A percentile compares a stretch with the other conserved stretches of the same genome.
Conservation (phyloP, 2,113 vertebrate genomes). For the Dryoscopus gambensis region DNA sequence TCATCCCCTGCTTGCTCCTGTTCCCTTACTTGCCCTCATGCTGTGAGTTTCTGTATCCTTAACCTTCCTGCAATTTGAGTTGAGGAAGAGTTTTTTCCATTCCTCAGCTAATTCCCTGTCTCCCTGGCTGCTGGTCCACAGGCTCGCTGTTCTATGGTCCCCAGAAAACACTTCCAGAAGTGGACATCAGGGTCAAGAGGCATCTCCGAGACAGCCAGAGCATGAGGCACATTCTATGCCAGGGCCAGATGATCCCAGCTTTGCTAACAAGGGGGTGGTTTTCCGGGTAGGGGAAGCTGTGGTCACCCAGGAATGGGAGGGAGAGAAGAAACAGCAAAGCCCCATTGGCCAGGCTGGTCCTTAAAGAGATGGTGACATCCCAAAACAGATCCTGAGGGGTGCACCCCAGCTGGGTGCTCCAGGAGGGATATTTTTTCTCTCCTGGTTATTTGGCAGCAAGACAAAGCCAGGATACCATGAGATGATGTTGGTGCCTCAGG, state of each 20-base stretch:
- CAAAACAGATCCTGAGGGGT: background rate
- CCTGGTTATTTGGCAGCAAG: background rate
- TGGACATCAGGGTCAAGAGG: background rate
- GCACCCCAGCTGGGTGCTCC: background rate
- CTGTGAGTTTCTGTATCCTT: background rate
- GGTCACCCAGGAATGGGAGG: background rate
- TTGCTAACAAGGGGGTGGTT: background rate
- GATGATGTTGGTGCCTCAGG: background rate
- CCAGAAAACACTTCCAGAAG: background rate
- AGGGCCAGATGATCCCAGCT: background rate
- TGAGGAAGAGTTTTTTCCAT: background rate
- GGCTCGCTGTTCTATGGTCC: rapidly evolving
- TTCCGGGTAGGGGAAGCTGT: background rate
- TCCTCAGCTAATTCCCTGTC: background rate
- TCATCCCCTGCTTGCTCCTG: too few relatives aligned
- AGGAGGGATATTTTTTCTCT: background rate
- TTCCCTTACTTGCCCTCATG: background rate
- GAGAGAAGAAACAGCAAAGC: background rate
- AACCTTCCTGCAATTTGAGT: background rate
- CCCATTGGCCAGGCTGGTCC: background rate
- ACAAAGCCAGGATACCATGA: background rate
- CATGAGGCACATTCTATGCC: background rate
- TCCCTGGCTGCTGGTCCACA: background rate
- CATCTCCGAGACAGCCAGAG: background rate
- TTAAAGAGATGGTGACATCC: background rate